Evolutionary conservation across 2,888 invertebrate genomes (phyloP).

Genomic region (Chalcosyrphus nemorum): DNA sequence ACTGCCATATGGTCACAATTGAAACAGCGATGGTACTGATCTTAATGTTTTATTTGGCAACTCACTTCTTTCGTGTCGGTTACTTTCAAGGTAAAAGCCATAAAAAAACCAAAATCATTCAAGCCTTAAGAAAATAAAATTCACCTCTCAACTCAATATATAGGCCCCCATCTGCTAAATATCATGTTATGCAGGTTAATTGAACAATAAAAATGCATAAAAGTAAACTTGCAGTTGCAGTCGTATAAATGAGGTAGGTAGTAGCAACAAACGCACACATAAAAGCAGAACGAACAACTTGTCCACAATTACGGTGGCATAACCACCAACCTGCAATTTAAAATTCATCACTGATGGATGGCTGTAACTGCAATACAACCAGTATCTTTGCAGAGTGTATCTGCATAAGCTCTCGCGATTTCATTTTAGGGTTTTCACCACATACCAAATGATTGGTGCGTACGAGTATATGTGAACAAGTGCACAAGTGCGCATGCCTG

Average conservation of each 20-base stretch:
- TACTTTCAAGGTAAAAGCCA: constrained; percentile 45
- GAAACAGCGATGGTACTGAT: constrained; percentile 1
- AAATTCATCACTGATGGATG: constrained; percentile 26
- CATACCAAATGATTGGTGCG: constrained; percentile 19
- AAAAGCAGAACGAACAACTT: constrained; percentile 31
- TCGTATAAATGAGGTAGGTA: constrained; percentile 31
- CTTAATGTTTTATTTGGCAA: neutral
- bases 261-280: neutral
- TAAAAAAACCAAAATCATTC: constrained; percentile 12
- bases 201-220: constrained; percentile 66
- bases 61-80: constrained; percentile 1
- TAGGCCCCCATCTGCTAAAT: constrained; percentile 35
- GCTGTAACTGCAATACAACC: no score
- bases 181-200: constrained; percentile 68
- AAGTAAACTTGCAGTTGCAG: constrained; percentile 24
- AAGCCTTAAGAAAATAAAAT: neutral
- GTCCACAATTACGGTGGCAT: constrained; percentile 6
- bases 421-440: constrained; percentile 67
- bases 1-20: neutral
- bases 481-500: constrained; percentile 37
- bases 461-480: no score
- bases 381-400: neutral
- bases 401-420: constrained; percentile 55
- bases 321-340: constrained; percentile 48
- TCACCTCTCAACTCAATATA: constrained; percentile 5